Evolutionary conservation across 2,113 vertebrate genomes (phyloP).

Genomic region (Panurus biarmicus): DNA sequence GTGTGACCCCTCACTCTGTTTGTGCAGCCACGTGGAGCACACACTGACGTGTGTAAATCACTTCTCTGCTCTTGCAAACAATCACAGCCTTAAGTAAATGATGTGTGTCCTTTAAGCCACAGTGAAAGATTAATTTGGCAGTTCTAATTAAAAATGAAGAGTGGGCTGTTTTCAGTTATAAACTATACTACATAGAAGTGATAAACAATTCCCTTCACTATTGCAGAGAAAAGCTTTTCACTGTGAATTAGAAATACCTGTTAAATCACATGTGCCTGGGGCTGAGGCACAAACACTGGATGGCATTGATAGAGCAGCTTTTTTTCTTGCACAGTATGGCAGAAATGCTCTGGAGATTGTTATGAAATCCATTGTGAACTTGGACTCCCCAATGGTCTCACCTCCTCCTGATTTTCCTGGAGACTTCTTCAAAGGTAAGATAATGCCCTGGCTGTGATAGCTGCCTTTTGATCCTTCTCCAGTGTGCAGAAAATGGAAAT

Average conservation of each 20-base stretch:
- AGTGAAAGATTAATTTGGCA: background rate
- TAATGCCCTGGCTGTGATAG: background rate
- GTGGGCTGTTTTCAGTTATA: background rate
- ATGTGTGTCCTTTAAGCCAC: background rate
- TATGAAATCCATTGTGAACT: conserved; percentile 97
- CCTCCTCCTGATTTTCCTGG: conserved; percentile 90
- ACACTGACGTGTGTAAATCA: background rate
- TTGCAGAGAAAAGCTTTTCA: background rate
- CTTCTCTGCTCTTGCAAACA: background rate
- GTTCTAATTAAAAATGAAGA: background rate
- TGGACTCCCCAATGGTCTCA: conserved; percentile 88
- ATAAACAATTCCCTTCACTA: background rate
- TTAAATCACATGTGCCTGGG: background rate
- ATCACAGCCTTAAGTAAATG: background rate
- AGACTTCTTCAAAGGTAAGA: conserved; percentile 95
- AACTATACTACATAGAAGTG: background rate
- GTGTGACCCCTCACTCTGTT: background rate
- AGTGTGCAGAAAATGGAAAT: background rate
- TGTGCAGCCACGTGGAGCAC: background rate
- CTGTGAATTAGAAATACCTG: background rate
- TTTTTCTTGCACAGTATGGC: conserved; percentile 80
- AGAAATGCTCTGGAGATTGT: conserved; percentile 97
- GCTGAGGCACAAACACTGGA: background rate
- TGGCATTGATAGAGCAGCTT: background rate
- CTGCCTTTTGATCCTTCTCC: background rate